These are phyloP conservation scores for Progne subis DNA, from an alignment of 2,113 vertebrate species.

Conservation along the genomic window DNA sequence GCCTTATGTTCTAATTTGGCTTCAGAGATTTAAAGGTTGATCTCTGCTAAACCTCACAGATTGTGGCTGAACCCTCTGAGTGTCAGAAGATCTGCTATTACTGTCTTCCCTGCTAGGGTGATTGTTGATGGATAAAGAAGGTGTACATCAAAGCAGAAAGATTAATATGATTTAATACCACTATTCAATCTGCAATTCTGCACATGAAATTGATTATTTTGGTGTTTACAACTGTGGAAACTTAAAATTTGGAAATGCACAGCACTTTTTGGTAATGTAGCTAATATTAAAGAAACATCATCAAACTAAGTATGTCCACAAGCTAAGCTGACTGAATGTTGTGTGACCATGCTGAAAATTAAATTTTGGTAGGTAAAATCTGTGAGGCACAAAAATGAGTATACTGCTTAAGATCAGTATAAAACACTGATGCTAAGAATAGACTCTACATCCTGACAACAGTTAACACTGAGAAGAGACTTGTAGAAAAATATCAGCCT, in stretches of 20 bases:
- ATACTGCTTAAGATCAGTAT: neutral
- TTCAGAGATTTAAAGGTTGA: slow-evolving; percentile 8
- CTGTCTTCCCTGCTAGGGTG: neutral
- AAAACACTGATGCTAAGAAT: neutral
- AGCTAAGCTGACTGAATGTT: neutral
- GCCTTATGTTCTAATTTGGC: neutral
- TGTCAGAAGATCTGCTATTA: neutral
- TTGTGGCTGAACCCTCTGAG: neutral
- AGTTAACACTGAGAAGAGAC: neutral
- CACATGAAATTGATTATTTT: neutral
- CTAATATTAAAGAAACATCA: neutral
- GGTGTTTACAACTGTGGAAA: neutral
- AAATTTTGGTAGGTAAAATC: neutral
- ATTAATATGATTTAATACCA: neutral
- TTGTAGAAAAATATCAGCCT: neutral
- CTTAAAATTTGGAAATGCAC: neutral
- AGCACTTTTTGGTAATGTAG: neutral
- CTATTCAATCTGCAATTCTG: neutral
- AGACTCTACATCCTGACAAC: neutral
- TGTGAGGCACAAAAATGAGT: neutral
- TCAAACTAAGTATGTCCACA: neutral
- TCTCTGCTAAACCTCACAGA: slow-evolving; percentile 14
- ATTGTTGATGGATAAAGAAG: neutral
- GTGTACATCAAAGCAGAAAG: slow-evolving; percentile 4
- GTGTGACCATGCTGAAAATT: neutral